Evolutionary conservation across 2,888 invertebrate species (phyloP).

Genomic region (Omphaloscelis lunosa): DNA sequence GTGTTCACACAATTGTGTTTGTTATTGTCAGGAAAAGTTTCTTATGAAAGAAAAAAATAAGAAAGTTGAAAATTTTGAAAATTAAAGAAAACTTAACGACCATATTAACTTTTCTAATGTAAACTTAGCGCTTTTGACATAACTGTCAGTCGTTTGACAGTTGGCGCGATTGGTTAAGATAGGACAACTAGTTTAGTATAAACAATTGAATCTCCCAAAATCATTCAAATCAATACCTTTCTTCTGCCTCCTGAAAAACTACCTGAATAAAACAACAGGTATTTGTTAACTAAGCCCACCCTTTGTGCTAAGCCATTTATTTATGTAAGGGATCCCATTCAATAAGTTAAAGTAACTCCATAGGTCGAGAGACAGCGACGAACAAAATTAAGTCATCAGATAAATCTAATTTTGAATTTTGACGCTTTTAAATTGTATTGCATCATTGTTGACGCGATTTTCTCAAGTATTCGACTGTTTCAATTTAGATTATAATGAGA

Average conservation of each 20-base stretch:
- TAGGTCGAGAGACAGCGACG: conserved; percentile 44
- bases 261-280: conserved; percentile 66
- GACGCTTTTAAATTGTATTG: conserved; percentile 57
- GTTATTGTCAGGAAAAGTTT: no score
- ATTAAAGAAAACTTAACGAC: no score
- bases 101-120: no score
- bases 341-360: conserved; percentile 70
- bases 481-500: conserved; percentile 64
- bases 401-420: conserved; percentile 54
- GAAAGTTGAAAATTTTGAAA: no score
- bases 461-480: conserved; percentile 56
- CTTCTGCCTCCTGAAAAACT: conserved; percentile 32
- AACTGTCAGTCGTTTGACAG: no score
- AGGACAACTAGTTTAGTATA: no score
- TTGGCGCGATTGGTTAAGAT: no score
- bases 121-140: no score
- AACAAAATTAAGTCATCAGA: conserved; percentile 32
- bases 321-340: conserved; percentile 69
- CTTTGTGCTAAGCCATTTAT: conserved; percentile 64
- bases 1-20: no score
- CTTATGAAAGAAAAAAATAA: no score
- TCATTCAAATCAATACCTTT: conserved; percentile 44
- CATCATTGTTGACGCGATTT: conserved; percentile 55
- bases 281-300: conserved; percentile 58
- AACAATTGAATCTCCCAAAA: conserved; percentile 31